These are phyloP conservation scores for Hycleus cichorii DNA, from an alignment of 1,140 invertebrate genomes.

Conservation along the genomic window DNA sequence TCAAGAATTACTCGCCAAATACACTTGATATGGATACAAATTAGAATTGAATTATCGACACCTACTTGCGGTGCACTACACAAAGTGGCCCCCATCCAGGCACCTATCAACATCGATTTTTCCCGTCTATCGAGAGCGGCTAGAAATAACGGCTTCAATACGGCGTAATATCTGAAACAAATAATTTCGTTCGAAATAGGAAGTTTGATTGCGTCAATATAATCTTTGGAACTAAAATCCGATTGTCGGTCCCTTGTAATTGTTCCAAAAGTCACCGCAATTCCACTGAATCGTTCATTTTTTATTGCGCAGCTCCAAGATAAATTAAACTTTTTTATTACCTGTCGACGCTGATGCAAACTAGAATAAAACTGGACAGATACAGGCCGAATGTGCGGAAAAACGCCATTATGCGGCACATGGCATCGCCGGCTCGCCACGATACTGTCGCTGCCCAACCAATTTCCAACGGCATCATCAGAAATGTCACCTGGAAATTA, in stretches of 20 bases:
- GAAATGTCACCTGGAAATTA: slow-evolving; percentile 65
- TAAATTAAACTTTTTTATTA: slow-evolving; percentile 35
- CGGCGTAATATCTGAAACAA: slow-evolving; percentile 70
- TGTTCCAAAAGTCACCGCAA: too few species aligned
- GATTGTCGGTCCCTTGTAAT: too few species aligned
- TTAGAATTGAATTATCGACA: not conserved
- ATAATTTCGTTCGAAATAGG: not conserved
- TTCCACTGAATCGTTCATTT: too few species aligned
- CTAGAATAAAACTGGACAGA: slow-evolving; percentile 77
- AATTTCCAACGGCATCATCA: slow-evolving; percentile 88
- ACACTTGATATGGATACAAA: too few species aligned
- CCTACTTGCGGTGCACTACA: slow-evolving; percentile 69
- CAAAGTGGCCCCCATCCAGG: slow-evolving; percentile 70
- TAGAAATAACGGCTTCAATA: slow-evolving; percentile 69
- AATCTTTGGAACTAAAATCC: not conserved
- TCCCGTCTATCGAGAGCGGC: slow-evolving; percentile 60
- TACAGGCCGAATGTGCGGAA: slow-evolving; percentile 79
- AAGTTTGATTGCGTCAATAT: too few species aligned
- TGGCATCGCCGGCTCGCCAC: slow-evolving; percentile 71
- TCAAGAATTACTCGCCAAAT: too few species aligned
- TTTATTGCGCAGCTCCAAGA: too few species aligned
- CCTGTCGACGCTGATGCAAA: slow-evolving; percentile 83
- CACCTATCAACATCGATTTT: slow-evolving; percentile 61
- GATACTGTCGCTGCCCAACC: slow-evolving; percentile 75
- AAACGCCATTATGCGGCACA: slow-evolving; percentile 78